Conservation (phyloP, 2,888 invertebrate species). For the Eupithecia tripunctaria region DNA sequence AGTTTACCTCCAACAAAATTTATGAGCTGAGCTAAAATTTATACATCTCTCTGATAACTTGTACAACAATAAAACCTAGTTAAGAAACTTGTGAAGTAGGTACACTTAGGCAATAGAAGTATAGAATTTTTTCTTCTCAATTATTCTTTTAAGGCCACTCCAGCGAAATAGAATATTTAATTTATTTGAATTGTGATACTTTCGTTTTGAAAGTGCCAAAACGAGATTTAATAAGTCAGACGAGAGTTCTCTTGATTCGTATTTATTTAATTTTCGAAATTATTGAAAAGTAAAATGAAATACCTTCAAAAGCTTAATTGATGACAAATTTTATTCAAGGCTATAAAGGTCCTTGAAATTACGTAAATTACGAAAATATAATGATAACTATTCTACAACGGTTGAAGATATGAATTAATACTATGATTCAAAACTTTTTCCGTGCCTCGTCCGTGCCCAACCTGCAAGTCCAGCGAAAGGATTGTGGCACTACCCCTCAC, state of each 20-base stretch:
- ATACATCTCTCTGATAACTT: background rate
- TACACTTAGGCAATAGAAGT: background rate
- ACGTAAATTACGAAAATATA: background rate
- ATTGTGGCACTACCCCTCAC: too few relatives aligned
- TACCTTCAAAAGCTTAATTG: background rate
- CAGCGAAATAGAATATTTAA: conserved; percentile 4
- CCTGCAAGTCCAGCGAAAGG: too few relatives aligned
- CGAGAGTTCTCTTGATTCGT: conserved; percentile 5
- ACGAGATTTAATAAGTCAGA: conserved; percentile 5
- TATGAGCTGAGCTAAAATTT: background rate
- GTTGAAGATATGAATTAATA: too few relatives aligned
- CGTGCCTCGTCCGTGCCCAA: too few relatives aligned
- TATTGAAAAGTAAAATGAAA: background rate
- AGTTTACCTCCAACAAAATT: too few relatives aligned
- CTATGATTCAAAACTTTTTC: too few relatives aligned
- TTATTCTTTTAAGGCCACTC: background rate
- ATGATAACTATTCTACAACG: background rate
- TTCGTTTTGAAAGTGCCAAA: background rate
- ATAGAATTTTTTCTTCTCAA: background rate
- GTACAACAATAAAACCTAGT: background rate
- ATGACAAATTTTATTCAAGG: background rate
- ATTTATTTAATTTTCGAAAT: background rate
- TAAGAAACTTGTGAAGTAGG: background rate
- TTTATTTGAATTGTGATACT: conserved; percentile 11
- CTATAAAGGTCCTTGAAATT: background rate